Evolutionary conservation across 1,140 invertebrate genomes (phyloP), one percentile per base, ranked within the genome.

Genomic region (Myzus persicae): DNA sequence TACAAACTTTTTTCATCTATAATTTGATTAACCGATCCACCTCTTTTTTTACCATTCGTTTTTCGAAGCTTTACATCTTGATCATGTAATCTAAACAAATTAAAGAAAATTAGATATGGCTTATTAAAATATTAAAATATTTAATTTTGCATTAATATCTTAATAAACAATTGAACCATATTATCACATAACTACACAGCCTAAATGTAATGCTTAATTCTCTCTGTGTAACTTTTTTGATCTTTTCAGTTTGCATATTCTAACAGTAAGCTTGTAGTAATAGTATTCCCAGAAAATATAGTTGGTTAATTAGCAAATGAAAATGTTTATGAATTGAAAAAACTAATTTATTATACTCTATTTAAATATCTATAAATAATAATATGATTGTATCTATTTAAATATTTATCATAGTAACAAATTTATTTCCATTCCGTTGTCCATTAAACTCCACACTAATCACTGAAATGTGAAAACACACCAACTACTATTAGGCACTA

Each of bases 51-150:
- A n/a, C 91, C 81, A 85, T 93, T 93, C 26, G 40, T 93, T 84
- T 93, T 93, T 85, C 91, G 76, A 51, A 84, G 51, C 14, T 84
- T 93, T 42, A 54, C 91, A 93, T 93, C 91, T 93, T 93, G 84
- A 42, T 93, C 91, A 42, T 93, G 91, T 51, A 93, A 82, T 48
- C 91, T 93, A 51, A 85, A 51, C 3, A 90, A 59, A 31, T 59
- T 22, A 20, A 88, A 88, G 9, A 42, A 44, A 42, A 14, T 26
- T 18, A 51, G n/a, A 48, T 8, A 88, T 51, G 24, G n/a, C 18
- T 87, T 18, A 44, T n/a, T 87, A 87, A 87, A 44, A 87, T 46
- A 46, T 14, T n/a, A n/a, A n/a, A n/a, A 40, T 26, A 26, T 18
- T 8, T 18, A 18, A 6, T 67, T 18, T 67, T 14, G 14, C 18